Evolutionary conservation across 1,140 invertebrate genomes (phyloP).

Genomic region (Diachasma alloeum): DNA sequence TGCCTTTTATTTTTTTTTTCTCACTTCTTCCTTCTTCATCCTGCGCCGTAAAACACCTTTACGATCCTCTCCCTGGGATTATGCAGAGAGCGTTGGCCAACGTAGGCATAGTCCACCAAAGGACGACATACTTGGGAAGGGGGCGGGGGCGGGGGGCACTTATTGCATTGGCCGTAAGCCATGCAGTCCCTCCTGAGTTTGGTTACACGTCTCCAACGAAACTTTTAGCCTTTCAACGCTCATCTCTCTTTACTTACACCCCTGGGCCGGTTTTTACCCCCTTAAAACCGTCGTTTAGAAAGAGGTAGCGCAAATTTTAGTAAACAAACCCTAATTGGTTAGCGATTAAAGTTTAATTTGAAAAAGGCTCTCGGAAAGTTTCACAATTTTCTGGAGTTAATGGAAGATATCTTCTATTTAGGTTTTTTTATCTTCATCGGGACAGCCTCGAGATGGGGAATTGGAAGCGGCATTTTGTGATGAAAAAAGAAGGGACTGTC

Average conservation of each 20-base stretch:
- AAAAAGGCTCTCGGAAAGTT: background rate
- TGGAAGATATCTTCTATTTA: background rate
- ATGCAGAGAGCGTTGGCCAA: conserved; percentile 20
- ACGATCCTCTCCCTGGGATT: conserved; percentile 28
- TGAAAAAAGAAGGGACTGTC: no score
- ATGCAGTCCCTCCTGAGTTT: background rate
- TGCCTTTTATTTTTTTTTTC: background rate
- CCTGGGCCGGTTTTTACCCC: background rate
- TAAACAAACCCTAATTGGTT: background rate
- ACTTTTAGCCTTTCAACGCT: background rate
- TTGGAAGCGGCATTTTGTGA: background rate
- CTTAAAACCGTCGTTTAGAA: background rate
- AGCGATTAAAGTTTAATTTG: background rate
- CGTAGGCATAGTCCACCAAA: background rate
- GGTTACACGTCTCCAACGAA: background rate
- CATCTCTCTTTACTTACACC: background rate
- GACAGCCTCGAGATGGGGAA: background rate
- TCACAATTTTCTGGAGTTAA: background rate
- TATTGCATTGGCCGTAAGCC: conserved; percentile 3
- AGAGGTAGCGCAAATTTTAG: background rate
- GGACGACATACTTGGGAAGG: background rate
- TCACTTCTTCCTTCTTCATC: background rate
- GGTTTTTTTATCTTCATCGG: background rate
- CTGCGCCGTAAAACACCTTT: conserved; percentile 32
- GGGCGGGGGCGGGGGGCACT: background rate